Percentiles rank a stretch among this genome's conserved stretches.
Conservation (phyloP, 2,797 vertebrate genomes). For the Chrysocyon brachyurus region DNA sequence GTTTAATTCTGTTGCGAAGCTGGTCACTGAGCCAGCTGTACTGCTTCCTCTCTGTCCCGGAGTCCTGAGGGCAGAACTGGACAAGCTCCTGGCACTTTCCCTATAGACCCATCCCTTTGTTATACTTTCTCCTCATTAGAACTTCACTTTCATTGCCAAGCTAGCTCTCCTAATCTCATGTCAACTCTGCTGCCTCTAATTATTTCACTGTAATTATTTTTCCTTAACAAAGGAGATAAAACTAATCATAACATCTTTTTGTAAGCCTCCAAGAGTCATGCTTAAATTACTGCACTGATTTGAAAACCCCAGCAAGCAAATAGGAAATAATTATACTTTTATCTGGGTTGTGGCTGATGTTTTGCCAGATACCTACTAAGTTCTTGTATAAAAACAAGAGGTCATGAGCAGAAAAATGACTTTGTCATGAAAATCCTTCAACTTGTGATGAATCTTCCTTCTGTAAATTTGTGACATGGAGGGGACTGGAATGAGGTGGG, state of each 20-base stretch:
- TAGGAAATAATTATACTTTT: conserved; percentile 83
- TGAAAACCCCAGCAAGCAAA: conserved; percentile 84
- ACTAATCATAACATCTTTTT: conserved; percentile 80
- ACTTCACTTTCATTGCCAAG: conserved; percentile 71
- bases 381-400: conserved; percentile 73
- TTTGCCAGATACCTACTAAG: conserved; percentile 78
- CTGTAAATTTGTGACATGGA: background rate
- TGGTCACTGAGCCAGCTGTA: background rate
- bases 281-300: conserved; percentile 85
- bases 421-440: conserved; percentile 60
- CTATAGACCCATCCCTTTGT: background rate
- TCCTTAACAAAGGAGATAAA: conserved; percentile 84
- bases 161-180: conserved; percentile 72
- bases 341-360: conserved; percentile 81
- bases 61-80: background rate
- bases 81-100: background rate
- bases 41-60: background rate
- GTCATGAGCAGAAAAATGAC: conserved; percentile 55
- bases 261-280: conserved; percentile 73
- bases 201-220: conserved; percentile 85
- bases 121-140: conserved; percentile 55
- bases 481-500: no score
- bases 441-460: background rate
- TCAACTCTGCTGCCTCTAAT: conserved; percentile 75
- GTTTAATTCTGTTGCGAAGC: accelerated